A percentile compares a stretch with the other conserved stretches of the same genome.
phyloP scores from a whole-genome alignment of 2,888 invertebrate genomes.

The Ochlodes sylvanus region DNA sequence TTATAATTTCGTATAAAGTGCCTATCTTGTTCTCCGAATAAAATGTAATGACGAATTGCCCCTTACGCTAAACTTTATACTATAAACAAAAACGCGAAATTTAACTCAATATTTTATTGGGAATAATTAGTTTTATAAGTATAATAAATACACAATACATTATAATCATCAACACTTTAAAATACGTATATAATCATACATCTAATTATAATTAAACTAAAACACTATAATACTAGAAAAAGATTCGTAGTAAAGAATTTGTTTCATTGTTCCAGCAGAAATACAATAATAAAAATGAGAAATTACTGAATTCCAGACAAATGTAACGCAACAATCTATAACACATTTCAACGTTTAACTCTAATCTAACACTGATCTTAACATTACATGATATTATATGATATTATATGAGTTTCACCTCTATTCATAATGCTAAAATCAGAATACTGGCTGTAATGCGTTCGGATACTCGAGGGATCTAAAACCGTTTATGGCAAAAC shows the following conservation, averaged over 20 bases:
- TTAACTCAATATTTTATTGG: constrained; percentile 82
- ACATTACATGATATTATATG: constrained; percentile 72
- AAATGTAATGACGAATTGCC: too few relatives aligned
- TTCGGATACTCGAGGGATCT: background rate
- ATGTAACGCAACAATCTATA: constrained; percentile 53
- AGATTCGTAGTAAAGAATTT: constrained; percentile 40
- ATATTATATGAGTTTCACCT: too few relatives aligned
- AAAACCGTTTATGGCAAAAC: background rate
- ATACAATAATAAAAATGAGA: constrained; percentile 42
- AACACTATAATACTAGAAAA: constrained; percentile 36
- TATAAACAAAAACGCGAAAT: constrained; percentile 24
- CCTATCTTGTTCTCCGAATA: too few relatives aligned
- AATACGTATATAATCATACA: constrained; percentile 65
- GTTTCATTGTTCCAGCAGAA: constrained; percentile 40
- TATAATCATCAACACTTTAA: constrained; percentile 74
- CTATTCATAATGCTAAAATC: too few relatives aligned
- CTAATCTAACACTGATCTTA: constrained; percentile 78
- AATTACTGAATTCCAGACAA: constrained; percentile 36
- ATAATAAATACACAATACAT: constrained; percentile 76
- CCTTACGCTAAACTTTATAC: too few relatives aligned
- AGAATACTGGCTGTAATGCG: constrained; percentile 3
- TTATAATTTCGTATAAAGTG: too few relatives aligned
- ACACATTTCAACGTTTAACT: constrained; percentile 69
- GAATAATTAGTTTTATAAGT: constrained; percentile 76
- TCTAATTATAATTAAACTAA: constrained; percentile 45